Percentiles rank a stretch among this genome's conserved stretches.
Evolutionary conservation across 2,888 invertebrate genomes (phyloP).

Genomic region (Mythimna ferrago): DNA sequence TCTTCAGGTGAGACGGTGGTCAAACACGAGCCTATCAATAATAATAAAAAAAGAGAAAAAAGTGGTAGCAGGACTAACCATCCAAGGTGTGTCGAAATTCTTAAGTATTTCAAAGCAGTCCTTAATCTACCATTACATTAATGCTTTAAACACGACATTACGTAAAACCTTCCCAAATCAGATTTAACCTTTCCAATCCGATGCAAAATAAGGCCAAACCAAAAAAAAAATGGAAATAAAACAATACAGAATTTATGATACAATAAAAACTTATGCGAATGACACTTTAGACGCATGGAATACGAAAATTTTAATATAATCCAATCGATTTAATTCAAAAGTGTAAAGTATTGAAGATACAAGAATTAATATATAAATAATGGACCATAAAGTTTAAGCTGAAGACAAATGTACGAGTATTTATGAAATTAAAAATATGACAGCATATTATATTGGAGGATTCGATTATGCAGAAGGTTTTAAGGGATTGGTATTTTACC

Average conservation of each 20-base stretch:
- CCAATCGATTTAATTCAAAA: conserved; percentile 62
- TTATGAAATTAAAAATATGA: conserved; percentile 59
- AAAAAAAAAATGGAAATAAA: conserved; percentile 51
- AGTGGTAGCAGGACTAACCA: background rate
- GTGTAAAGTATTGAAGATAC: conserved; percentile 55
- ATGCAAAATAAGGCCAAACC: conserved; percentile 27
- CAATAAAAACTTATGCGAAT: conserved; percentile 55
- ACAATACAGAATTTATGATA: conserved; percentile 51
- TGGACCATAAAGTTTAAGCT: conserved; percentile 55
- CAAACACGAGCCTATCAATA: no score
- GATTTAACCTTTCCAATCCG: conserved; percentile 35
- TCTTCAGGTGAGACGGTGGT: no score
- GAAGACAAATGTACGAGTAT: conserved; percentile 60
- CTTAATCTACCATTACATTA: conserved; percentile 4
- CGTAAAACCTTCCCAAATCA: conserved; percentile 30
- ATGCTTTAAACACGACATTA: conserved; percentile 21
- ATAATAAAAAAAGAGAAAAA: no score
- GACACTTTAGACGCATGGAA: conserved; percentile 54
- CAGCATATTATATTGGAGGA: conserved; percentile 42
- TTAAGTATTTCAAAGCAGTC: background rate
- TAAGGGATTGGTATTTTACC: conserved; percentile 4
- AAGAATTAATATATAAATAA: conserved; percentile 57
- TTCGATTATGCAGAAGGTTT: conserved; percentile 38
- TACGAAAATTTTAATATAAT: conserved; percentile 58
- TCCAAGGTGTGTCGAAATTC: background rate